These are phyloP conservation scores for Canis aureus DNA, from an alignment of 2,113 vertebrate genomes.

Conservation along the genomic window DNA sequence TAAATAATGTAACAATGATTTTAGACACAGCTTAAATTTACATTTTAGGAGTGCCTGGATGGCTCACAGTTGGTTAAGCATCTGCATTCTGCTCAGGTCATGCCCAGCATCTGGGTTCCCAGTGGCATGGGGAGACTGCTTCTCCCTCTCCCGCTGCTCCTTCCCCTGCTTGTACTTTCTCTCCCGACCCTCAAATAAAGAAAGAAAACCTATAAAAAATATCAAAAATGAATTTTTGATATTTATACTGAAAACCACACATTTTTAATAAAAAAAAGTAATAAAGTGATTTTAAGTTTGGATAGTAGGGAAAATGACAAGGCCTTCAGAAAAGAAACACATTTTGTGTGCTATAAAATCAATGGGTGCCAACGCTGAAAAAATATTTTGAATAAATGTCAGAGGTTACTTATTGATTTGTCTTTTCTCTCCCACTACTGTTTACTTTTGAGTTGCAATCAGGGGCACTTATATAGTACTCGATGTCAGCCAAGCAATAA, in stretches of 20 bases:
- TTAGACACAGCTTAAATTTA: not conserved
- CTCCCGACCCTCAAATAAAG: no score
- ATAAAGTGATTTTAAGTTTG: not conserved
- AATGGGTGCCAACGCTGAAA: conserved; percentile 38
- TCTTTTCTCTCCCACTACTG: not conserved
- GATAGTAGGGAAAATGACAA: not conserved
- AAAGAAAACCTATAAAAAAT: no score
- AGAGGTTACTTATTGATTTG: conserved; percentile 55
- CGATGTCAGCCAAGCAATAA: not conserved
- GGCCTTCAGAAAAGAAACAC: not conserved
- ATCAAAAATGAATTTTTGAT: no score
- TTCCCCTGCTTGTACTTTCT: no score
- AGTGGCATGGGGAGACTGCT: no score
- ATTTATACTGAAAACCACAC: not conserved
- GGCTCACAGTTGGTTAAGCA: no score
- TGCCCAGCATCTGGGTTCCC: no score
- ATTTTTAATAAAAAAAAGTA: not conserved
- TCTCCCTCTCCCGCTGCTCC: no score
- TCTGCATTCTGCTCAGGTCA: no score
- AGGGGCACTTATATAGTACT: not conserved
- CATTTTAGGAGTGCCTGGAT: not conserved
- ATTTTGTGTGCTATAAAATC: conserved; percentile 48
- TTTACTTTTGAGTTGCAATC: not conserved
- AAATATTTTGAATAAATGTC: conserved; percentile 43
- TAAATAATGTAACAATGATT: not conserved